Evolutionary conservation across 2,888 invertebrate genomes (phyloP).

Genomic region (Diachrysia chrysitis): DNA sequence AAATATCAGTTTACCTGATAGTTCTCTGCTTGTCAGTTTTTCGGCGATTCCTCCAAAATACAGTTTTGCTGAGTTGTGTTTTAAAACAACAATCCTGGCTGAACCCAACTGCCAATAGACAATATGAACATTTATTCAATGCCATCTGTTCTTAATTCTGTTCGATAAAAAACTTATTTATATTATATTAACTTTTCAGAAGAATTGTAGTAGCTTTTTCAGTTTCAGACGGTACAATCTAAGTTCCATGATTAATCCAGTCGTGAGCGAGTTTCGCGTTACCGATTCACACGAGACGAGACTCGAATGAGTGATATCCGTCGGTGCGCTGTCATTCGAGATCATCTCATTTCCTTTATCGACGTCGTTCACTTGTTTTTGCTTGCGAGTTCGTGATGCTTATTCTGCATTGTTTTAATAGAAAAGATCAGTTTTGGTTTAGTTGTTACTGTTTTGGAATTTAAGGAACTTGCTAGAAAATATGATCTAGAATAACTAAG

Average conservation of each 20-base stretch:
- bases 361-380: slow-evolving; percentile 42
- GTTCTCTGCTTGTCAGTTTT: no score
- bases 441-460: neutral
- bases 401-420: neutral
- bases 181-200: no score
- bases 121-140: no score
- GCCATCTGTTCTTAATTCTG: no score
- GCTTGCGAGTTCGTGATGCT: slow-evolving; percentile 14
- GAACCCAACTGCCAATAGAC: no score
- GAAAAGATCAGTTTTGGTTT: neutral
- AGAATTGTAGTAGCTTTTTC: no score
- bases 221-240: neutral
- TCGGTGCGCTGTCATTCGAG: slow-evolving; percentile 50
- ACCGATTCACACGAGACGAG: slow-evolving; percentile 42
- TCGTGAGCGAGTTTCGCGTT: slow-evolving; percentile 24
- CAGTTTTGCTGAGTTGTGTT: no score
- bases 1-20: no score
- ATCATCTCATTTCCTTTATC: slow-evolving; percentile 60
- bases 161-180: no score
- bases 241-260: neutral
- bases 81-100: no score
- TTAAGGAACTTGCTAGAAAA: neutral
- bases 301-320: slow-evolving; percentile 60
- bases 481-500: no score
- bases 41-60: no score